phyloP scores from a whole-genome alignment of 2,888 invertebrate genomes.

The Scrobipalpa costella region DNA sequence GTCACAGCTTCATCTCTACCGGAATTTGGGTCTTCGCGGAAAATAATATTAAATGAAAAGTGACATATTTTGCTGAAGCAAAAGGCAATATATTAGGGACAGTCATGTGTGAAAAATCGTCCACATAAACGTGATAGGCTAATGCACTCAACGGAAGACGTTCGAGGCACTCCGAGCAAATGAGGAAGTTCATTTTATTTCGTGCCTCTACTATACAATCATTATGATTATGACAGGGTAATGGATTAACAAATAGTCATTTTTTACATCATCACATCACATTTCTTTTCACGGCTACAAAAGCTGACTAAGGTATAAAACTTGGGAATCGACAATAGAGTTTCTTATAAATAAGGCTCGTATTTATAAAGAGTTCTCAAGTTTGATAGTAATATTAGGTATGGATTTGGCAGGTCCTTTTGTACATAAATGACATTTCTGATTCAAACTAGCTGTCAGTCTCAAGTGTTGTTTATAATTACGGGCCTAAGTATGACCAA shows the following conservation, averaged over 20 bases:
- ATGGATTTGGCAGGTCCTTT: no score
- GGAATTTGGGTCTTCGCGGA: background rate
- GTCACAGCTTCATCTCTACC: no score
- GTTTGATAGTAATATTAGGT: no score
- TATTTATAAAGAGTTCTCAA: no score
- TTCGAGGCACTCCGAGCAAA: constrained; percentile 42
- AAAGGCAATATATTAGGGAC: constrained; percentile 29
- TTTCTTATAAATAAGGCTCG: no score
- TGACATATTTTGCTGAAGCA: constrained; percentile 15
- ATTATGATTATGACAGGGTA: constrained; percentile 28
- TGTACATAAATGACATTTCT: no score
- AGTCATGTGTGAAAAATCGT: constrained; percentile 42
- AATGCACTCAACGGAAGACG: constrained; percentile 49
- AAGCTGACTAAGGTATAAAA: no score
- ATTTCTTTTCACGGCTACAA: no score
- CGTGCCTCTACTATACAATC: constrained; percentile 26
- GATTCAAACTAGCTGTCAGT: no score
- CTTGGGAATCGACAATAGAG: no score
- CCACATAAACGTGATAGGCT: constrained; percentile 50
- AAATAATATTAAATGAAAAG: constrained; percentile 6
- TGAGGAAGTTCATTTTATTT: constrained; percentile 45
- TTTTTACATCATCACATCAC: background rate
- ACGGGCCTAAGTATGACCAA: no score
- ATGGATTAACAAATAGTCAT: background rate
- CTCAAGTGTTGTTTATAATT: no score